Evolutionary conservation across 2,888 invertebrate genomes (phyloP), one percentile per base, ranked within the genome.

Genomic region (Aphidoletes aphidimyza): DNA sequence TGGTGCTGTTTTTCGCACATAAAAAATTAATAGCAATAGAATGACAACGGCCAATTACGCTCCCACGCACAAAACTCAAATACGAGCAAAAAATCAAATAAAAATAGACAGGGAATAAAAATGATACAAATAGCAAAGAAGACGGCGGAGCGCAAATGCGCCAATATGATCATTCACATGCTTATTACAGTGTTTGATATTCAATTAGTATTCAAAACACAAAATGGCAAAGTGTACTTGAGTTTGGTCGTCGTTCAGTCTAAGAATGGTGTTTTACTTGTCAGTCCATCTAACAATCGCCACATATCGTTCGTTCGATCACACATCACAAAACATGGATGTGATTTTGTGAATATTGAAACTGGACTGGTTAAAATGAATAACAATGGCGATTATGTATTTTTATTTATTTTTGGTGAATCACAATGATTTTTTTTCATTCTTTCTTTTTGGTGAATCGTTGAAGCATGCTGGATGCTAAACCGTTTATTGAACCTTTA

Each of bases 151-250:
- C n/a, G 9, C 69, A 69, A 30, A 69, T 34, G 34, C 69, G 17
- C 11, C 34, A 69, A 30, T 30, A 69, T 69, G 14, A 30, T 69
- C 26, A 69, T 69, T 69, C 0, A 30, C n/a, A 69, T 11, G 11
- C 26, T 54, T 54, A 26, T 2, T 8, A n/a, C 54, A 26, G 19
- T 54, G 34, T 14, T 69, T n/a, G 30, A 2, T 11, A 0, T 1
- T 69, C 30, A 30, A 69, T 69, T 69, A 69, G 14, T 69, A 69
- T 69, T 69, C 69, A 1, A 30, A 69, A 69, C 69, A 69, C 69
- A 69, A 30, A n/a, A 69, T 69, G 69, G 69, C 30, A 69, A 69
- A 30, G n/a, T 69, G 34, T 69, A 6, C 14, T n/a, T 69, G 69
- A 69, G n/a, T 69, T 3, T 34, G 69, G 69, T 69, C 69, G 69